These are phyloP conservation scores for Tetranychus truncatus DNA, from an alignment of 2,888 invertebrate genomes.

Conservation along the genomic window DNA sequence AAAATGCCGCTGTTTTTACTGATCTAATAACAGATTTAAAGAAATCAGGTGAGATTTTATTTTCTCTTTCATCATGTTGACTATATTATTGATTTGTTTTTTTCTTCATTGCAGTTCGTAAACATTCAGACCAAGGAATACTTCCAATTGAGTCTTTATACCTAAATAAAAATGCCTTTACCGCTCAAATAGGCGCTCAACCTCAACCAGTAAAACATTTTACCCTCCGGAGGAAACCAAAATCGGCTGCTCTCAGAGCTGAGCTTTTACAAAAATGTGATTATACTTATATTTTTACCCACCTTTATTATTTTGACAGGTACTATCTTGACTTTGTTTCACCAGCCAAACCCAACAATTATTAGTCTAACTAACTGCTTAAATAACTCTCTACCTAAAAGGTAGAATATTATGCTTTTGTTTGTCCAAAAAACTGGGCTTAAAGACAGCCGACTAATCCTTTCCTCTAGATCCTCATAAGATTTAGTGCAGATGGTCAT, in stretches of 20 bases:
- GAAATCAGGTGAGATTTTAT: conserved; percentile 58
- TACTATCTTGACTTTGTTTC: not conserved
- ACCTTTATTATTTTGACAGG: conserved; percentile 59
- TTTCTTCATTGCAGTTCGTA: conserved; percentile 36
- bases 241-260: conserved; percentile 69
- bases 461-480: too few relatives aligned
- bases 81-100: not conserved
- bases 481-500: not conserved
- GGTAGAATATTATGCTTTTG: too few relatives aligned
- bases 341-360: not conserved
- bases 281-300: conserved; percentile 39
- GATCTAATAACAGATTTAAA: conserved; percentile 69
- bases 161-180: conserved; percentile 75
- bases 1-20: conserved; percentile 69
- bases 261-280: conserved; percentile 68
- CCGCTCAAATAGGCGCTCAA: conserved; percentile 52
- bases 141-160: conserved; percentile 88
- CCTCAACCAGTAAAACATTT: conserved; percentile 69
- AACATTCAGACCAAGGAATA: conserved; percentile 62
- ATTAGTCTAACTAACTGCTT: too few relatives aligned
- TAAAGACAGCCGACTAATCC: too few relatives aligned
- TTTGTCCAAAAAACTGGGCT: too few relatives aligned
- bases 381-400: too few relatives aligned
- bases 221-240: conserved; percentile 75
- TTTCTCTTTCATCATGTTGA: conserved; percentile 32